phyloP scores from a whole-genome alignment of 1,140 invertebrate species.

The Micrasema minimum region DNA sequence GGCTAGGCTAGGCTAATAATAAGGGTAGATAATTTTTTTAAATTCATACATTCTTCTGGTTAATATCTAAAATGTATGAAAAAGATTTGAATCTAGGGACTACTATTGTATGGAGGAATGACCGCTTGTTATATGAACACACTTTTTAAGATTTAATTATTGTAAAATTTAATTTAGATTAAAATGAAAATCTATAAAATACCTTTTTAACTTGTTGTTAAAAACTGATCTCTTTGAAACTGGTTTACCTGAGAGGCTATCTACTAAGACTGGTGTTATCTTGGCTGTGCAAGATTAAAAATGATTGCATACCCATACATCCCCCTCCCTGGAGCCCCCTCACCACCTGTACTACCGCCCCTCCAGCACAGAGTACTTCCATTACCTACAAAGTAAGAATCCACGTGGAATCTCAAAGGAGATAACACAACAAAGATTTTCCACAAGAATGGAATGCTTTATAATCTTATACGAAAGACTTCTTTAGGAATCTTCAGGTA shows the following conservation, averaged over 20 bases:
- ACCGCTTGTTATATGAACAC: no score
- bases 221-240: not conserved
- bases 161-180: no score
- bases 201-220: not conserved
- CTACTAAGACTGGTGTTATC: not conserved
- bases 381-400: not conserved
- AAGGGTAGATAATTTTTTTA: no score
- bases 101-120: no score
- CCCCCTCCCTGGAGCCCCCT: not conserved
- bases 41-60: no score
- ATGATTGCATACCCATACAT: conserved; percentile 8
- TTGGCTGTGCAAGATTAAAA: conserved; percentile 19
- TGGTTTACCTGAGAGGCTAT: conserved; percentile 8
- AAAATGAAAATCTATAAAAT: no score
- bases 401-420: conserved; percentile 10
- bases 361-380: no score
- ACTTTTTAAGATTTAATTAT: no score
- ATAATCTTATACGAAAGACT: not conserved
- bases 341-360: not conserved
- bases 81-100: no score
- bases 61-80: no score
- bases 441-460: conserved; percentile 14
- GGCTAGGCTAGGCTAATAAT: no score
- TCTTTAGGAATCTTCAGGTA: no score
- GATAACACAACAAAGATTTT: not conserved